Conservation (phyloP, 2,797 vertebrate genomes). For the Varecia variegata region DNA sequence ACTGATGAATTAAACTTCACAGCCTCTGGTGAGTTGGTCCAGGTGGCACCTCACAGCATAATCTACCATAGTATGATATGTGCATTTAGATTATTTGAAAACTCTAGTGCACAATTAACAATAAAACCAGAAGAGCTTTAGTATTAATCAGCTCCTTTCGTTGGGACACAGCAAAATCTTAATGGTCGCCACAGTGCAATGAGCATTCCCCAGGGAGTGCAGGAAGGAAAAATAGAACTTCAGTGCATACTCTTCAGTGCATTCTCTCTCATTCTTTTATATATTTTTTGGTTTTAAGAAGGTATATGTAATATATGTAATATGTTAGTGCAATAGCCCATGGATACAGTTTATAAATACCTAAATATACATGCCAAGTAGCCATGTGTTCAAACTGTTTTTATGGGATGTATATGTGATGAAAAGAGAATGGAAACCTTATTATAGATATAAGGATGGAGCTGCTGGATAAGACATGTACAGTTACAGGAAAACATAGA, state of each 20-base stretch:
- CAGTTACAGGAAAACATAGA: background rate
- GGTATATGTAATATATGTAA: background rate
- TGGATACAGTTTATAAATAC: background rate
- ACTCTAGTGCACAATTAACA: background rate
- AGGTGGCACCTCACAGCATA: background rate
- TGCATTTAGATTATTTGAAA: background rate
- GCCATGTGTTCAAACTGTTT: background rate
- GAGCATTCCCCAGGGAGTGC: background rate
- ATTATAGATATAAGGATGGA: background rate
- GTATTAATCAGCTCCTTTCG: background rate
- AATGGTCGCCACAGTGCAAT: background rate
- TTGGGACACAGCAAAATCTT: background rate
- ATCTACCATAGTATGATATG: background rate
- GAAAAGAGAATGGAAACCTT: background rate
- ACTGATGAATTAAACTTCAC: background rate
- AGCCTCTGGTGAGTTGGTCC: background rate
- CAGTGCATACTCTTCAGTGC: background rate
- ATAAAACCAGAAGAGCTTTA: background rate
- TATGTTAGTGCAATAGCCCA: background rate
- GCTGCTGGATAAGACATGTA: background rate
- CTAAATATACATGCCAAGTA: background rate
- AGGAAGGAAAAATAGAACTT: background rate
- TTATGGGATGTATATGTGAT: background rate
- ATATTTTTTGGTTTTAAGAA: background rate
- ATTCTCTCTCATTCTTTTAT: background rate